Evolutionary conservation across 92 coral and sea anemone genomes (phyloP).

Genomic region (Bergia sp.): DNA sequence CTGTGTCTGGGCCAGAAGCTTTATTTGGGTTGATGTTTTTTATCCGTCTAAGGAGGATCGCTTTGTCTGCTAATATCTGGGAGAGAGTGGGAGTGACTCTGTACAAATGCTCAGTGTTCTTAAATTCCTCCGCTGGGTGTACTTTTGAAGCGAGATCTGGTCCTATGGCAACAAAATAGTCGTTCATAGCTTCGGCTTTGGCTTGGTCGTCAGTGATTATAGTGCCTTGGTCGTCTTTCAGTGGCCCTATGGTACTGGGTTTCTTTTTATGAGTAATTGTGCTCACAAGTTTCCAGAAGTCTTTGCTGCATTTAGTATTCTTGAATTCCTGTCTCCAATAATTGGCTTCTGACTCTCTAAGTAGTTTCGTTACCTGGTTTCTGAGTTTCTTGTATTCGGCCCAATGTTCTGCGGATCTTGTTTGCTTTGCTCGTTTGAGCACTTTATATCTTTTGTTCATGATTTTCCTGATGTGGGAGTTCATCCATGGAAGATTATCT

Average conservation of each 20-base stretch:
- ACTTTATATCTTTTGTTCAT: constrained; percentile 45
- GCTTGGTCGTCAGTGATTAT: constrained; percentile 25
- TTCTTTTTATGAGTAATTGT: constrained; percentile 57
- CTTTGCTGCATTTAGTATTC: constrained; percentile 53
- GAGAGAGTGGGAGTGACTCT: constrained; percentile 55
- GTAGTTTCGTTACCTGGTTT: constrained; percentile 43
- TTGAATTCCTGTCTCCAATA: constrained; percentile 60
- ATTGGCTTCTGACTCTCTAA: constrained; percentile 58
- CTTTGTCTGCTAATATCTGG: constrained; percentile 36
- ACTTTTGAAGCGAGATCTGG: constrained; percentile 38
- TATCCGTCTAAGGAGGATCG: constrained; percentile 15
- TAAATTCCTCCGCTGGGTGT: constrained; percentile 8
- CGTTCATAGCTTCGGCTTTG: constrained; percentile 52
- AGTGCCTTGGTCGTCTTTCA: constrained; percentile 49
- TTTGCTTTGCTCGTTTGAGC: constrained; percentile 49
- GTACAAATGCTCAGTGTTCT: constrained; percentile 22
- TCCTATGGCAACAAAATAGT: constrained; percentile 60
- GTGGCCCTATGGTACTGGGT: constrained; percentile 54
- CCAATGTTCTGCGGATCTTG: constrained; percentile 44
- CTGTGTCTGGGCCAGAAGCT: constrained; percentile 54
- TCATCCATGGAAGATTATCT: constrained; percentile 62
- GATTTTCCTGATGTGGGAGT: constrained; percentile 52
- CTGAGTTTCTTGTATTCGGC: constrained; percentile 60
- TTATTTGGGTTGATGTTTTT: constrained; percentile 60
- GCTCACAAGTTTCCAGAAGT: constrained; percentile 61